phyloP scores from a whole-genome alignment of 64 coral and sea anemone species.

The Montipora efflorescens region DNA sequence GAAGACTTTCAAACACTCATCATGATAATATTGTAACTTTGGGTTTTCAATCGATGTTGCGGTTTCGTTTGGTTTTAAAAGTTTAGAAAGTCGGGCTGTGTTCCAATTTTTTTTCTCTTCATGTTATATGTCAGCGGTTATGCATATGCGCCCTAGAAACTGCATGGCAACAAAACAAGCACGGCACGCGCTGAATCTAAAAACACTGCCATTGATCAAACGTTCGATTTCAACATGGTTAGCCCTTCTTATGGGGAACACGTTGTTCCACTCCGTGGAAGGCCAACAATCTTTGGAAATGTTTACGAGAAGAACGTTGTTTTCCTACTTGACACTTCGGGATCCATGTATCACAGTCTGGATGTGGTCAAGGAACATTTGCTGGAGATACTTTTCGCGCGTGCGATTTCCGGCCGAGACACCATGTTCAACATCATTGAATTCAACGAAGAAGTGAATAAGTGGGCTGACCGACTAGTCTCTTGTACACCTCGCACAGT shows the following conservation, averaged over 20 bases:
- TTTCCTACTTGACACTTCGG: slow-evolving; percentile 83
- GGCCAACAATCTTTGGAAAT: slow-evolving; percentile 90
- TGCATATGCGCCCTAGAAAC: background rate
- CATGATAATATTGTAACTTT: too few relatives aligned
- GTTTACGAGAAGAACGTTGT: slow-evolving; percentile 81
- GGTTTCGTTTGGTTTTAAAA: too few relatives aligned
- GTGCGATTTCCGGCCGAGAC: slow-evolving; percentile 81
- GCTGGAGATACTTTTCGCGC: slow-evolving; percentile 84
- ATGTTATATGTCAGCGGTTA: slow-evolving; percentile 22
- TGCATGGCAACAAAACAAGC: slow-evolving; percentile 54
- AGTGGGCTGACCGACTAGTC: slow-evolving; percentile 82
- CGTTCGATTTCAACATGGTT: slow-evolving; percentile 58
- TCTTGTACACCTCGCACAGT: slow-evolving; percentile 85
- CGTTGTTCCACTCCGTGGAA: slow-evolving; percentile 62
- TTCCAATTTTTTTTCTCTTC: background rate
- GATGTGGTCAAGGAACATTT: slow-evolving; percentile 92
- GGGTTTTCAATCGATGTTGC: too few relatives aligned
- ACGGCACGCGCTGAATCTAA: slow-evolving; percentile 5
- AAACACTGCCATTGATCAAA: background rate
- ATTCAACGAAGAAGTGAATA: slow-evolving; percentile 80
- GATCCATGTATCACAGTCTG: slow-evolving; percentile 93
- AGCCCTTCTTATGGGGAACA: slow-evolving; percentile 49
- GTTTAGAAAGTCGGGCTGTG: background rate
- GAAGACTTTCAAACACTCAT: too few relatives aligned
- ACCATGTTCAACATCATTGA: slow-evolving; percentile 95